Evolutionary conservation across 53 echinoderm and acorn worm species (phyloP).

Genomic region (Holothuria leucospilota): DNA sequence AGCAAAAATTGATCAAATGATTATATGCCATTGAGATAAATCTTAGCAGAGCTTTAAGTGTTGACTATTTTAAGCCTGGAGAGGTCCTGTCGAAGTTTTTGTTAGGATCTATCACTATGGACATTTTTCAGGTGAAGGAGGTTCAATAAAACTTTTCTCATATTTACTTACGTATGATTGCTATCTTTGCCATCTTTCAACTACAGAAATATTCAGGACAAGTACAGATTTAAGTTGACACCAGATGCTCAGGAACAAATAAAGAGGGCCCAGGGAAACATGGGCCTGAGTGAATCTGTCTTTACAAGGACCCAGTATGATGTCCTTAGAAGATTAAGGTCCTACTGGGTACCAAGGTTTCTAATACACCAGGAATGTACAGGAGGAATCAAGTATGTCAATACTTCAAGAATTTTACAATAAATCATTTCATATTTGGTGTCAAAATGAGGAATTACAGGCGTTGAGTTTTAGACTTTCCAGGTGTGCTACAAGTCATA

Average conservation of each 20-base stretch:
- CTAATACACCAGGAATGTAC: constrained; percentile 87
- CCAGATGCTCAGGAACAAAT: constrained; percentile 95
- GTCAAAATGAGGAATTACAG: neutral
- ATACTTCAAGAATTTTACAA: neutral
- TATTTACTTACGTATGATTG: neutral
- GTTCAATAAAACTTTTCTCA: too few relatives aligned
- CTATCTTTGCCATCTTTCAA: neutral
- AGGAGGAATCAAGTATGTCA: constrained; percentile 72
- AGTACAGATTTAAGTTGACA: constrained; percentile 91
- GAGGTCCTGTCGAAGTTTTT: too few relatives aligned
- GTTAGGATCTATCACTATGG: too few relatives aligned
- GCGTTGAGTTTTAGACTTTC: too few relatives aligned
- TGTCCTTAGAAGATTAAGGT: constrained; percentile 84
- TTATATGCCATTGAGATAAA: too few relatives aligned
- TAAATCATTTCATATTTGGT: neutral
- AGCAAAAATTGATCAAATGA: too few relatives aligned
- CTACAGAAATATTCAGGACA: constrained; percentile 93
- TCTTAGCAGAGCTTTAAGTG: too few relatives aligned
- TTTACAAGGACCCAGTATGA: constrained; percentile 98
- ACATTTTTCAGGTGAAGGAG: too few relatives aligned
- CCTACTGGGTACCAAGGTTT: constrained; percentile 98
- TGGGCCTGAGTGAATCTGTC: constrained; percentile 94
- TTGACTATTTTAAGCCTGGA: too few relatives aligned
- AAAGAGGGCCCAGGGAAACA: constrained; percentile 94
- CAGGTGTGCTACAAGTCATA: too few relatives aligned